A percentile compares a stretch with the other conserved stretches of the same genome.
These are phyloP conservation scores for Poecilia wingei DNA, from an alignment of 2,797 vertebrate genomes.

Conservation along the genomic window DNA sequence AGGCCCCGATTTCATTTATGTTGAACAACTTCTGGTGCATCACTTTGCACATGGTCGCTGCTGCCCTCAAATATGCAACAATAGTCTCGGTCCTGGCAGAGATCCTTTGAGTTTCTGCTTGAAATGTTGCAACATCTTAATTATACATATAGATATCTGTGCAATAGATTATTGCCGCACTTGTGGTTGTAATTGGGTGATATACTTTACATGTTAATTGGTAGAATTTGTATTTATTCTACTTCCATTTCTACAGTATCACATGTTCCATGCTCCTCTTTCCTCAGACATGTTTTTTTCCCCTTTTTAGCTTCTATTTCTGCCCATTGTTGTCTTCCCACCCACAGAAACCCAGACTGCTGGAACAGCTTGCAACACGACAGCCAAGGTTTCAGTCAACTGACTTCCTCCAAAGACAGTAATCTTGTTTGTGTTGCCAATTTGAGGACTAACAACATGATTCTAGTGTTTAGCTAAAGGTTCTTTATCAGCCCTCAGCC, in stretches of 20 bases:
- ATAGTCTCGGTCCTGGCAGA: not conserved
- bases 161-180: not conserved
- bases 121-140: not conserved
- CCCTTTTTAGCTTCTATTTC: conserved; percentile 28
- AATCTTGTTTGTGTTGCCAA: conserved; percentile 81
- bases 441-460: conserved; percentile 63
- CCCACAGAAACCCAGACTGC: conserved; percentile 64
- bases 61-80: not conserved
- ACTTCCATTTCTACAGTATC: not conserved
- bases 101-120: not conserved
- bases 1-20: not conserved
- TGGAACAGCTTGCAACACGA: conserved; percentile 36
- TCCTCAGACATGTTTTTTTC: not conserved
- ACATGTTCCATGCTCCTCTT: not conserved
- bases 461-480: conserved; percentile 83
- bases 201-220: not conserved
- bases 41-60: not conserved
- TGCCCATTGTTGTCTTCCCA: conserved; percentile 55
- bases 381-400: conserved; percentile 67
- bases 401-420: conserved; percentile 75
- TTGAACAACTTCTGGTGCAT: not conserved
- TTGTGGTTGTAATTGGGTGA: not conserved
- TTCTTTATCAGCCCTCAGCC: conserved; percentile 82
- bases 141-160: not conserved
- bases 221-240: conserved; percentile 3